Evolutionary conservation across 2,888 invertebrate species (phyloP), one percentile per base, ranked within the genome.

Genomic region (Onchidella celtica): DNA sequence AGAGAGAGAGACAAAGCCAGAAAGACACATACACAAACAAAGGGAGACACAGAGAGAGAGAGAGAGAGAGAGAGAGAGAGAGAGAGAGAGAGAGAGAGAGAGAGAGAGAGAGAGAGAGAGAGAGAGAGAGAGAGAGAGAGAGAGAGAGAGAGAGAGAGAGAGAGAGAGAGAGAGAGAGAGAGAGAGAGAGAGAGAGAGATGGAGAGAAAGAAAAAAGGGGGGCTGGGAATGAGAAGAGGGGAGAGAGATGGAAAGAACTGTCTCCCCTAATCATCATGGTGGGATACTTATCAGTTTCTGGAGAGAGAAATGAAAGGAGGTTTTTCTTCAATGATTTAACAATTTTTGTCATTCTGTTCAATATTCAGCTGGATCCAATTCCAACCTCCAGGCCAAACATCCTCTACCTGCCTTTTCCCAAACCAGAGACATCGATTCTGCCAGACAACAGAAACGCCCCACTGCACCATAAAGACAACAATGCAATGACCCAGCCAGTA

Each of bases 231-330:
- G 17, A 6, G 17, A 47, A 17, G 47, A 17, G 6, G 72, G 57
- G 40, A 38, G 63, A 40, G 59, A 47, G 72, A 29, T 59, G 40
- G 72, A 63, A 70, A 63, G 21, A 24, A n/a, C n/a, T n/a, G n/a
- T n/a, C n/a, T n/a, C n/a, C n/a, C n/a, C n/a, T n/a, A n/a, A n/a
- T n/a, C n/a, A n/a, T n/a, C n/a, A n/a, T n/a, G n/a, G n/a, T n/a
- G n/a, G n/a, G n/a, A n/a, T n/a, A n/a, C n/a, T n/a, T n/a, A n/a
- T n/a, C n/a, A n/a, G n/a, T n/a, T n/a, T n/a, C n/a, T n/a, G n/a
- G n/a, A n/a, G n/a, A n/a, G n/a, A n/a, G n/a, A n/a, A n/a, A n/a
- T n/a, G n/a, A n/a, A n/a, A n/a, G n/a, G n/a, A n/a, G n/a, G n/a
- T n/a, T n/a, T n/a, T n/a, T n/a, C n/a, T n/a, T n/a, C n/a, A n/a